Evolutionary conservation across 1,140 invertebrate genomes (phyloP).

Genomic region (Drosophila asahinai): DNA sequence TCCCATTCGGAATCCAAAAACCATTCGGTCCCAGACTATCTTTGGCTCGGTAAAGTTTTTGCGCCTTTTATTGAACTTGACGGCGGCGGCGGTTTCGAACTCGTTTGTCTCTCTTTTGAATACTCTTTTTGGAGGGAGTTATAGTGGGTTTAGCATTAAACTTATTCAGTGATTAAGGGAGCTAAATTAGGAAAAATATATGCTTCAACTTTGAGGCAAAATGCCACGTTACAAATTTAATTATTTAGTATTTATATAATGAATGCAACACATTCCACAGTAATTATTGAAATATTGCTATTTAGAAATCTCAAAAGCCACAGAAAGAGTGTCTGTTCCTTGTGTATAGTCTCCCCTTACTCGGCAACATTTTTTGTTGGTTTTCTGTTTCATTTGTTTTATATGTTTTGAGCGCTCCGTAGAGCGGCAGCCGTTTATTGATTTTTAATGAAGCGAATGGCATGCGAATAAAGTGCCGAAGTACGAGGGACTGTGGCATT

Average conservation of each 20-base stretch:
- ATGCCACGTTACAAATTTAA: not conserved
- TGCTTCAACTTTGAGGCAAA: too few relatives aligned
- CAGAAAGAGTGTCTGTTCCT: not conserved
- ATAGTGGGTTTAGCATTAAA: too few relatives aligned
- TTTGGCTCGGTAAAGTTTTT: constrained; percentile 56
- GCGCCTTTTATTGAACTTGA: constrained; percentile 62
- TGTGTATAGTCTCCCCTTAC: not conserved
- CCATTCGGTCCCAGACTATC: constrained; percentile 26
- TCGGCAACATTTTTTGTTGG: not conserved
- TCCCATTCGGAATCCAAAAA: not conserved
- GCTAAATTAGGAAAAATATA: too few relatives aligned
- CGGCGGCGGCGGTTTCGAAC: constrained; percentile 25
- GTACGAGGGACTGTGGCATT: not conserved
- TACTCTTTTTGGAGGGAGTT: not conserved
- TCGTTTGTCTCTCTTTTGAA: constrained; percentile 42
- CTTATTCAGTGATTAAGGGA: too few relatives aligned
- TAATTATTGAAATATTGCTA: too few relatives aligned
- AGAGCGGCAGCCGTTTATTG: constrained; percentile 71
- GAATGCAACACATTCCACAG: not conserved
- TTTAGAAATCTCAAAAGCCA: not conserved
- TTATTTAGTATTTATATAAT: not conserved
- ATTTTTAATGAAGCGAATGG: constrained; percentile 82
- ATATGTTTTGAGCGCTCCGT: constrained; percentile 4
- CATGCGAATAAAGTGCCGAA: constrained; percentile 24
- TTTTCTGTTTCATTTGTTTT: not conserved